Evolutionary conservation across 2,113 vertebrate genomes (phyloP).

Genomic region (Chinchilla lanigera): DNA sequence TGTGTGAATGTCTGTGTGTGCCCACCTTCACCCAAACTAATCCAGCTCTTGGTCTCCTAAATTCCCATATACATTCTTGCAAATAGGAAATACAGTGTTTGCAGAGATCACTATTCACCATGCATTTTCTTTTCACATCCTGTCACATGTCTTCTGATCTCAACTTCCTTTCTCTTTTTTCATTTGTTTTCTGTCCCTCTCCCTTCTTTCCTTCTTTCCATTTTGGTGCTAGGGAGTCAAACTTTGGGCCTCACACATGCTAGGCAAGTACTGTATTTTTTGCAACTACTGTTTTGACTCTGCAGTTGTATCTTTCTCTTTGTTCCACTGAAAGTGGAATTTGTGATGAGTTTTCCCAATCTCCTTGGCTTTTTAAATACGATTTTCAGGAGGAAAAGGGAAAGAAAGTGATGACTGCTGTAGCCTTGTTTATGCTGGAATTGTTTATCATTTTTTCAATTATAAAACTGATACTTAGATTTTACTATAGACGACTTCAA

Average conservation of each 20-base stretch:
- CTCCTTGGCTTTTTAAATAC: neutral
- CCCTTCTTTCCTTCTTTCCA: neutral
- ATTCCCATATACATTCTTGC: neutral
- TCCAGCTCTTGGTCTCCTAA: neutral
- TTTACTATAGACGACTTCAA: neutral
- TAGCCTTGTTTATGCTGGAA: neutral
- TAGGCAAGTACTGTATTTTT: neutral
- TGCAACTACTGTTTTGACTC: neutral
- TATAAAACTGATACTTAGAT: neutral
- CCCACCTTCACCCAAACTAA: neutral
- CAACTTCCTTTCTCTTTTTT: neutral
- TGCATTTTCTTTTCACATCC: neutral
- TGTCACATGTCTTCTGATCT: neutral
- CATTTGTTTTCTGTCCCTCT: neutral
- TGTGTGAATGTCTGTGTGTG: neutral
- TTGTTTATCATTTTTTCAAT: neutral
- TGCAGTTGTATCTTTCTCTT: neutral
- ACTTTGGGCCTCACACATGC: accelerated
- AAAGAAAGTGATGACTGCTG: neutral
- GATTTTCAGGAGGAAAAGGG: neutral
- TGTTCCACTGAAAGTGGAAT: neutral
- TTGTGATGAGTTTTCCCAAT: neutral
- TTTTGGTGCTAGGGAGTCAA: neutral
- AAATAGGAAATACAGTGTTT: neutral
- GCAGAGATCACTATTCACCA: neutral